Base-by-base conservation (phyloP, 1,140 invertebrate species). In the Drosophila miranda region DNA sequence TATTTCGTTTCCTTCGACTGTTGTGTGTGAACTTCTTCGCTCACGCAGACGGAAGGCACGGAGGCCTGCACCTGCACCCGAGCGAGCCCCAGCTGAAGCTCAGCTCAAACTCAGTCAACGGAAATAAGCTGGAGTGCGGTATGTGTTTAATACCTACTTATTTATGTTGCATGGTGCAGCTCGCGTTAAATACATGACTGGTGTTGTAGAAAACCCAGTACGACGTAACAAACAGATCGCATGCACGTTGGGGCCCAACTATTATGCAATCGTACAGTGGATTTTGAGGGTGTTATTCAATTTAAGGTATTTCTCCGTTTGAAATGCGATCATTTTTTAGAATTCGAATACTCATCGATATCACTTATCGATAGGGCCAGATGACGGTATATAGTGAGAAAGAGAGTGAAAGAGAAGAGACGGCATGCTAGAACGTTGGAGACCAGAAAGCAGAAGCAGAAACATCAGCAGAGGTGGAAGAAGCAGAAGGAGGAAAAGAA, bases 21-120 rank as follows among this genome's bases (percentile, higher is more conserved):
- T 23, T 23, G 0, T 73, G 45, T 58, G 69, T 70, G 75, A 83
- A 79, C 75, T 82, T 82, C 75, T 74, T 68, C 38, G 48, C 70
- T 64, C 70, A 70, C 57, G 66, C 50, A 88, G 78, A 87, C 82
- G 83, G 82, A 86, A 86, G 82, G 64, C 74, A 68, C 45, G 52
- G 60, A 62, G 54, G 53, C 46, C 45, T 61, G 57, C 61, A 55
- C 38, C 38, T 68, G 49, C 77, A 68, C 59, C 51, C 57, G 8
- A 28, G 51, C 45, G 9, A 50, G 58, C 30, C 30, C 30, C 30
- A 75, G 46, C 44, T 11, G 8, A 19, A 28, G 46, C 46, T 16
- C 51, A 53, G 50, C 68, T 52, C 48, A 88, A 88, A 86, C 61
- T 86, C 82, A 86, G 83, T 87, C 82, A 86, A 88, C 78, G 82